Base-by-base conservation (phyloP, 2,113 vertebrate species). In the Hipposideros armiger region DNA sequence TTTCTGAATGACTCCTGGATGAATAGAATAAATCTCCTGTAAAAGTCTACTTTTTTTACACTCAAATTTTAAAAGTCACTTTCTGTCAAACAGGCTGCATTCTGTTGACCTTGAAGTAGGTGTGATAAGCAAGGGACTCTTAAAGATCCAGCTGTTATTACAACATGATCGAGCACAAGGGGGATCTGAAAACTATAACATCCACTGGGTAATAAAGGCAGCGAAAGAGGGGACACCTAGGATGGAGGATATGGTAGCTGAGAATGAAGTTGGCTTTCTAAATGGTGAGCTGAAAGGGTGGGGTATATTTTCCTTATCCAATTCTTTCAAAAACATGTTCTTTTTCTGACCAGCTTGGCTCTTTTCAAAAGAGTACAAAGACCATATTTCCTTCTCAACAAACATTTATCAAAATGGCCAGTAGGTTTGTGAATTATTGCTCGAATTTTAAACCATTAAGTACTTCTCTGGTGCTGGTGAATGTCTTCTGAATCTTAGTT, bases 31-130 rank as follows among this genome's bases (percentile, higher is more conserved):
- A 74, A 66, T 64, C 22, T 8, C 52, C 26, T 30, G 0, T 83
- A 52, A 95, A 92, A 80, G 28, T 50, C 45, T 66, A 54, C 84
- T 76, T 85, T 73, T 73, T 95, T 67, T 91, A 20, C 70, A n/a
- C 64, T 83, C 62, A 60, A 28, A 66, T 80, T 47, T 94, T 85
- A 66, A 94, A 91, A 89, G 50, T 20, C n/a, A 19, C 28, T 62
- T 81, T 92, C 45, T 84, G 17, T 32, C 58, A 64, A 60, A 56
- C 5, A 4, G 56, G 70, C 15, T 22, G 1, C n/a, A 14, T 52
- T 84, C 9, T 70, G 16, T 76, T 84, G 95, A 80, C 64, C 70
- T 81, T 91, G 26, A 95, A 80, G 20, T 64, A n/a, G 28, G 9
- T 56, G 11, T 87, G 28, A 90, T 83, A 80, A 95, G 77, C 11